A percentile compares a stretch with the other conserved stretches of the same genome.
These are phyloP conservation scores for Cyprinodon variegatus DNA, from an alignment of 2,113 vertebrate genomes.

Conservation along the genomic window DNA sequence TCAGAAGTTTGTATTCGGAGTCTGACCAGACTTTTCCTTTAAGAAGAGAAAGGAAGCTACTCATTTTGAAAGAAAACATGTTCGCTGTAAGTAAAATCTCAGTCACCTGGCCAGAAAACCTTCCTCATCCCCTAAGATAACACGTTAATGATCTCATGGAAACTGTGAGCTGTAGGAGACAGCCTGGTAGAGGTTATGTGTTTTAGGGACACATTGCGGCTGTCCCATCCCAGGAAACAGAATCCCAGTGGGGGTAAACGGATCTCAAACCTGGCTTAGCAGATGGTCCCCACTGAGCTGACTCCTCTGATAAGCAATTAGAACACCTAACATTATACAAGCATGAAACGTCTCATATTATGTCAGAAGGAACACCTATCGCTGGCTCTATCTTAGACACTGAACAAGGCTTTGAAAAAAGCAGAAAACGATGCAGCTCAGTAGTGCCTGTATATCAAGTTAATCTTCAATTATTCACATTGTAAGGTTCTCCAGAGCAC, in stretches of 20 bases:
- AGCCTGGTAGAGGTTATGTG: constrained; percentile 53
- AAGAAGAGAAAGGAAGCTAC: background rate
- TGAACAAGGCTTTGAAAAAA: constrained; percentile 21
- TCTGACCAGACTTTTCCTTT: too few species aligned
- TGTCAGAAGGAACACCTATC: constrained; percentile 39
- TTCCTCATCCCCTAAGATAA: constrained; percentile 46
- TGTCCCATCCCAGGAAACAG: constrained; percentile 67
- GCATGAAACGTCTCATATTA: constrained; percentile 56
- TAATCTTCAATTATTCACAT: constrained; percentile 27
- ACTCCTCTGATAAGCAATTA: constrained; percentile 72
- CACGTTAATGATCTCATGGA: constrained; percentile 69
- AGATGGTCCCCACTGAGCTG: constrained; percentile 68
- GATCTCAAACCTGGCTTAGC: constrained; percentile 72
- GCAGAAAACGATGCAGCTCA: constrained; percentile 23
- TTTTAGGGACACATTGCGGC: constrained; percentile 58
- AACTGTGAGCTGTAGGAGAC: constrained; percentile 56
- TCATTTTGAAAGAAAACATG: background rate
- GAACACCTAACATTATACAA: constrained; percentile 65
- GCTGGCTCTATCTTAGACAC: constrained; percentile 2
- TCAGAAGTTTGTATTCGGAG: too few species aligned
- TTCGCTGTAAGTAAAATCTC: background rate
- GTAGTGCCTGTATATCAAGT: constrained; percentile 16
- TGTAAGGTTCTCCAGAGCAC: constrained; percentile 16
- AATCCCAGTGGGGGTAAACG: constrained; percentile 68
- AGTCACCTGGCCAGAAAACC: constrained; percentile 2